Evolutionary conservation across 2,797 vertebrate genomes (phyloP).

Genomic region (Oreochromis grahami): DNA sequence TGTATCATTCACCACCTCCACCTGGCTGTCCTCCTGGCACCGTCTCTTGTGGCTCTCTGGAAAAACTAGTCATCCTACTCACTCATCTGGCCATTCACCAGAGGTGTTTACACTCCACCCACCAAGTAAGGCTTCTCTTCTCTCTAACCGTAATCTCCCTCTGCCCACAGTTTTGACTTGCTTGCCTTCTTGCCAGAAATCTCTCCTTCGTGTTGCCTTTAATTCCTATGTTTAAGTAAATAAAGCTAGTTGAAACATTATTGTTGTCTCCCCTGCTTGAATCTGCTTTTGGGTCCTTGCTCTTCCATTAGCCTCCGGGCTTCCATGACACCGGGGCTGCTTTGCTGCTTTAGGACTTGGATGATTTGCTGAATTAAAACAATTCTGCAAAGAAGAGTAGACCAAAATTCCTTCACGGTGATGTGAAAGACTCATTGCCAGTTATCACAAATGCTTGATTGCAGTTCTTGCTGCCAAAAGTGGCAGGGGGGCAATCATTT

Average conservation of each 20-base stretch:
- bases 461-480: not conserved
- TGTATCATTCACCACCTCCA: not conserved
- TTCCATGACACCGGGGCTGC: not conserved
- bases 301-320: not conserved
- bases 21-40: not conserved
- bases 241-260: not conserved
- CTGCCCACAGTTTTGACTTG: not conserved
- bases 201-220: not conserved
- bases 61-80: not conserved
- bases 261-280: not conserved
- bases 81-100: not conserved
- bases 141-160: not conserved
- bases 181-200: fast-evolving
- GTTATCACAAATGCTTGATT: not conserved
- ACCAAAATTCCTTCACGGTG: not conserved
- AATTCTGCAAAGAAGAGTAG: not conserved
- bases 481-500: not conserved
- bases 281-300: not conserved
- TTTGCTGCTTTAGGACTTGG: not conserved
- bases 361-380: not conserved
- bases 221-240: not conserved
- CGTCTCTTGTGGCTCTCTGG: not conserved
- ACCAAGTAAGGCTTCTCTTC: not conserved
- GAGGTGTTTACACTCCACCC: not conserved
- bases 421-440: fast-evolving